Evolutionary conservation across 2,113 vertebrate species (phyloP), one percentile per base, ranked within the genome.

Genomic region (Callopanchax toddi): DNA sequence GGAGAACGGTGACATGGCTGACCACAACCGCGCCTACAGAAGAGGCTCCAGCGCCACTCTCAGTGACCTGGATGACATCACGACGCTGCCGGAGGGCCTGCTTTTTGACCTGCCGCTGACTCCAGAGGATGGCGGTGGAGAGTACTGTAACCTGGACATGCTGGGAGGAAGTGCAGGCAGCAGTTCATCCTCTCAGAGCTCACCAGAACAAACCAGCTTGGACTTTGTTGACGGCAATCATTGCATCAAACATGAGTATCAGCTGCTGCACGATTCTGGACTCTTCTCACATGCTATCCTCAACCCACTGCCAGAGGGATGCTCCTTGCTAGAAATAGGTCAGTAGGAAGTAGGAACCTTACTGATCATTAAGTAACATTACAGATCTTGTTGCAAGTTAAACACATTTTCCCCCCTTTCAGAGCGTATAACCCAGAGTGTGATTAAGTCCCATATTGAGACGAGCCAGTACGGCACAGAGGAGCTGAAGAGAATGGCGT

Each of bases 91-190:
- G 0, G 94, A 95, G 0, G 92, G 93, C 54, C 91, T 96, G 42
- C 92, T 95, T 21, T 95, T 96, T 0, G 94, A 97, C 84, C 90
- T 96, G 53, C 95, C 94, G 0, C 92, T 95, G 57, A 96, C 94
- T 7, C 95, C 94, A 0, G 94, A 94, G 0, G 93, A 93, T 20
- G 71, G 73, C 44, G 83, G 89, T 36, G 86, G 90, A 23, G 89
- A 87, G 39, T 95, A 94, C 89, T 94, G 93, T 78, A 91, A 87
- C 82, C 88, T 95, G 22, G 94, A 95, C 68, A 85, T 94, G 69
- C 82, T 94, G 29, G 78, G 92, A 18, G 86, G 87, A 65, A 90
- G 89, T 1, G 81, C 51, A 1, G 90, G 91, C 1, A 92, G 89
- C 64, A 78, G 86, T 62, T 89, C 89, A 0, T 97, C 95, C 0